Base-by-base conservation (phyloP, 2,113 vertebrate genomes). In the Cyanoramphus novaezelandiae region DNA sequence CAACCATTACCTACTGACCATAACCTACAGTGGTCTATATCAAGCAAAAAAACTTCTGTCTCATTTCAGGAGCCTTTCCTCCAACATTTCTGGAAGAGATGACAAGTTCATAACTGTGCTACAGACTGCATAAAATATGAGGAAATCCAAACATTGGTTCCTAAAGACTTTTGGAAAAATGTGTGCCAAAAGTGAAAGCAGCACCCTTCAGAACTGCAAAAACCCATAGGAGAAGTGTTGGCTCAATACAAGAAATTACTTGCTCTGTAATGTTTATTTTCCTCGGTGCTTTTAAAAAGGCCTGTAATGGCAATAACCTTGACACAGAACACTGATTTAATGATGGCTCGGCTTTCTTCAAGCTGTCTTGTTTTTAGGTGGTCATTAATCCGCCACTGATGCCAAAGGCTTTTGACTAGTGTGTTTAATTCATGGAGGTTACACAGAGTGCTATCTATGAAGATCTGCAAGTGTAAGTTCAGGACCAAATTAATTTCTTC, bases 401-500 rank as follows among this genome's bases (percentile, higher is more conserved):
- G 72, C 75, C 50, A 71, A 88, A 62, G 17, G 27, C 65, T 72
- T 88, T 72, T 74, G 46, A 67, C 65, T 50, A 5, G 13, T 70
- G n/a, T 53, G 16, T 92, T 90, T 93, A 87, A 84, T 90, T 85
- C 41, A 86, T 72, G 67, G 52, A 62, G 82, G 37, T 92, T 90
- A 83, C 70, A 80, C 24, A 47, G 52, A 74, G 47, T 82, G 17
- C 43, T 82, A 84, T 76, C 55, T 60, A 15, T 50, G 46, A 95
- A 88, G 62, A 67, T 60, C 75, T 93, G 62, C 71, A 92, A 70
- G 49, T 80, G 53, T 62, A 93, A 88, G 35, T 55, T 60, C 46
- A 72, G 53, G 28, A 89, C 43, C 17, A 86, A 50, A 70, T 74
- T 84, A 89, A 71, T 19, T 31, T 62, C 53, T 86, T 88, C 37